phyloP scores from a whole-genome alignment of 2,113 vertebrate genomes.

The Bufo gargarizans region DNA sequence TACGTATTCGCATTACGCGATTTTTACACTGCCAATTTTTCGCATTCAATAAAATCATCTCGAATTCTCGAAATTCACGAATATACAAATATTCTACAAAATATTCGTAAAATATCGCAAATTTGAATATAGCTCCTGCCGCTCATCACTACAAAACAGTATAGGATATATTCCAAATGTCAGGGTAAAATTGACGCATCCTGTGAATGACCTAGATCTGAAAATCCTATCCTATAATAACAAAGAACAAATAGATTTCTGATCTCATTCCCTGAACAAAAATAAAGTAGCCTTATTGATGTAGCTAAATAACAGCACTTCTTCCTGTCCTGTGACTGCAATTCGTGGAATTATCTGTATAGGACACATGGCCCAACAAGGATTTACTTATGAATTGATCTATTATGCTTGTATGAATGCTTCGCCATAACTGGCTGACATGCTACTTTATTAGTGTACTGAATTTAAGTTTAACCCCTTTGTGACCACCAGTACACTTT shows the following conservation, averaged over 20 bases:
- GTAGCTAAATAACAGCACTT: neutral
- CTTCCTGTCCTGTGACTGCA: conserved; percentile 18
- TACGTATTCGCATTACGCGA: too few species aligned
- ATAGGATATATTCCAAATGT: neutral
- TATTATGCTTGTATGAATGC: conserved; percentile 13
- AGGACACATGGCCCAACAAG: neutral
- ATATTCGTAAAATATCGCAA: too few species aligned
- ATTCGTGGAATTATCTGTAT: conserved; percentile 1
- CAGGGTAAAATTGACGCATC: conserved; percentile 17
- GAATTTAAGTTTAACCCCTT: neutral
- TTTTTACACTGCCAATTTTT: too few species aligned
- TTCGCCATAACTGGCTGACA: neutral
- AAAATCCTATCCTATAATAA: conserved; percentile 14
- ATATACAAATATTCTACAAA: too few species aligned
- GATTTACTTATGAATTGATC: conserved; percentile 24
- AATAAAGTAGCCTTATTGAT: neutral
- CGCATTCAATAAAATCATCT: too few species aligned
- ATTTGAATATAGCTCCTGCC: too few species aligned
- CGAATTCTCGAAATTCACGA: too few species aligned
- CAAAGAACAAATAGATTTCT: conserved; percentile 15
- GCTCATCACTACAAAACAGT: neutral
- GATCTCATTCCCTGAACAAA: neutral
- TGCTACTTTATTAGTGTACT: neutral
- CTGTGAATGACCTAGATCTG: neutral
- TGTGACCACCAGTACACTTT: too few species aligned